Base-by-base conservation (phyloP, 2,888 invertebrate species). In the Diarsia rubi region DNA sequence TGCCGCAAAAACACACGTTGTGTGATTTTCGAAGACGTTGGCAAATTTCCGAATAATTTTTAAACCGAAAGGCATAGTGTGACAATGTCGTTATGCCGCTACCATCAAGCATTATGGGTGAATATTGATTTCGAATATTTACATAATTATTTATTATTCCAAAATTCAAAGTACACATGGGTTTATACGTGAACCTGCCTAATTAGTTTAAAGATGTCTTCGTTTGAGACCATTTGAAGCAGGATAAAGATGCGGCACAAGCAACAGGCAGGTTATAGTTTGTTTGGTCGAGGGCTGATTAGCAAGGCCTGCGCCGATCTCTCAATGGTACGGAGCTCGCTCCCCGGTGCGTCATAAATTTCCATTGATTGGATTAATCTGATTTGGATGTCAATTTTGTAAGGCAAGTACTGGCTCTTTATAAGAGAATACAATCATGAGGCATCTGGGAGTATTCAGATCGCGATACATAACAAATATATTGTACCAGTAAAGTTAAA, bases 301-400 rank as follows among this genome's bases (percentile, higher is more conserved):
- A 95, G 95, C 91, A 89, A 90, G 89, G 88, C 90, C 84, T 87
- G 83, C 85, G 87, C 92, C 90, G 94, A 95, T 94, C 94, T 94
- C 94, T 95, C 94, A 94, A 94, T 93, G 94, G 93, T 91, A 89
- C 87, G 90, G 86, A 90, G 94, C 92, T 91, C 93, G 94, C 91
- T 93, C 93, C 91, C 88, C 94, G 94, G 94, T 94, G 96, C 95
- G 95, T 97, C 96, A 97, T 96, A 97, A 96, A 97, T 97, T 95
- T 94, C 92, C 95, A 95, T 95, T 96, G 96, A 96, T 96, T 95
- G 96, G 96, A 95, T 96, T 96, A 96, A 97, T 96, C 96, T 96
- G 96, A 96, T 97, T 96, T 96, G 95, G 93, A 94, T 95, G 96
- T 95, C 95, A 95, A 95, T 95, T 96, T 96, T 94, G 95, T 93